These are phyloP conservation scores for Penaeus monodon DNA, from an alignment of 2,888 invertebrate species.

Conservation along the genomic window DNA sequence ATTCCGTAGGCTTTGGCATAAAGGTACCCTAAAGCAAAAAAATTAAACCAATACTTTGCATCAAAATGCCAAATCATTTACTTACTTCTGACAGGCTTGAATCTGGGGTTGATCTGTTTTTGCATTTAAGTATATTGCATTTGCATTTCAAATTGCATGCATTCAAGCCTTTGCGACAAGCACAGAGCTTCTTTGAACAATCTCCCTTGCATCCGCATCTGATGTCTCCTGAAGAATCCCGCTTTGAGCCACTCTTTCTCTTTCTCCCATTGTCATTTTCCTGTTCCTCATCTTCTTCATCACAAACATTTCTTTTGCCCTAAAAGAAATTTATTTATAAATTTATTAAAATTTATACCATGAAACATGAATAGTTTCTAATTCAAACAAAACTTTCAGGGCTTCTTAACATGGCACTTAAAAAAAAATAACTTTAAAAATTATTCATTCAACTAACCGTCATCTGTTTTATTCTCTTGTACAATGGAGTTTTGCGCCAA, in stretches of 20 bases:
- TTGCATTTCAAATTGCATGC: conserved; percentile 49
- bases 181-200: conserved; percentile 47
- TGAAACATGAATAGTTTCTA: not conserved
- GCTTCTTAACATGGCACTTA: not conserved
- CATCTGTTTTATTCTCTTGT: conserved; percentile 47
- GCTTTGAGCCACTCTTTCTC: conserved; percentile 9
- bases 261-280: not conserved
- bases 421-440: not conserved
- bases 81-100: conserved; percentile 39
- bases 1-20: too few relatives aligned
- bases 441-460: conserved; percentile 27
- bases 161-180: conserved; percentile 38
- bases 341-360: not conserved
- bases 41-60: too few relatives aligned
- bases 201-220: conserved; percentile 58
- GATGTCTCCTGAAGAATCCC: conserved; percentile 35
- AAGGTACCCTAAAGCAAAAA: too few relatives aligned
- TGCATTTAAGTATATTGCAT: conserved; percentile 50
- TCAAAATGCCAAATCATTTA: not conserved
- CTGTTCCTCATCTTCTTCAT: not conserved
- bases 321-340: not conserved
- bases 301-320: not conserved
- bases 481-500: conserved; percentile 63
- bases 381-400: not conserved
- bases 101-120: conserved; percentile 67